phyloP scores from a whole-genome alignment of 2,113 vertebrate species.

The Vanacampus margaritifer region DNA sequence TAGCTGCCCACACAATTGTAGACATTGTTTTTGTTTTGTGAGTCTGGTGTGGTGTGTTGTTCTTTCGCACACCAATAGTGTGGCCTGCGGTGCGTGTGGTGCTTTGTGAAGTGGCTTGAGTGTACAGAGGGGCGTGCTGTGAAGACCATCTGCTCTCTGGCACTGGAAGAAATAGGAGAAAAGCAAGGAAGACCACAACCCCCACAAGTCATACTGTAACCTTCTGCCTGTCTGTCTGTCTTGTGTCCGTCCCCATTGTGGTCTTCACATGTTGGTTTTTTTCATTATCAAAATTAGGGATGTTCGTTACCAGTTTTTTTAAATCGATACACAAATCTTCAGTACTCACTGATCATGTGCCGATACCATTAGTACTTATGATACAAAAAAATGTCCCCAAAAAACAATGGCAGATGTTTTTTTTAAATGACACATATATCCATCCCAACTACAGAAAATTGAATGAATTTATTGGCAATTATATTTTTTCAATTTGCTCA shows the following conservation, averaged over 20 bases:
- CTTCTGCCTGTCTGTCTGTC: conserved; percentile 39
- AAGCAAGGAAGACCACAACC: conserved; percentile 14
- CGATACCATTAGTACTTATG: no score
- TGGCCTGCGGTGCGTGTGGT: conserved; percentile 27
- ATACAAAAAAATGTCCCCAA: no score
- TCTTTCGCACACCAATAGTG: conserved; percentile 30
- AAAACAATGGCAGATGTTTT: no score
- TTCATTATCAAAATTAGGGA: no score
- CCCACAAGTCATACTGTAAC: conserved; percentile 27
- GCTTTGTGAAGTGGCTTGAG: conserved; percentile 35
- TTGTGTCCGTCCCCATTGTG: conserved; percentile 8
- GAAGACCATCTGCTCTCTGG: conserved; percentile 68
- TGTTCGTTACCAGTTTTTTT: no score
- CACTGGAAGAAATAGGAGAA: conserved; percentile 13
- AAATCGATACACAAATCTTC: no score
- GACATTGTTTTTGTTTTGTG: conserved; percentile 1
- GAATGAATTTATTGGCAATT: no score
- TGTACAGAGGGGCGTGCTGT: conserved; percentile 54
- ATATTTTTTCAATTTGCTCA: no score
- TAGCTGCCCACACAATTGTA: not conserved
- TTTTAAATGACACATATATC: no score
- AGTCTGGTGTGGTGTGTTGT: not conserved
- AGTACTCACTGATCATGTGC: no score
- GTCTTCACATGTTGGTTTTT: not conserved
- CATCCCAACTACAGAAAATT: no score